phyloP scores from a whole-genome alignment of 2,888 invertebrate genomes.

The Cataglyphis livida region DNA sequence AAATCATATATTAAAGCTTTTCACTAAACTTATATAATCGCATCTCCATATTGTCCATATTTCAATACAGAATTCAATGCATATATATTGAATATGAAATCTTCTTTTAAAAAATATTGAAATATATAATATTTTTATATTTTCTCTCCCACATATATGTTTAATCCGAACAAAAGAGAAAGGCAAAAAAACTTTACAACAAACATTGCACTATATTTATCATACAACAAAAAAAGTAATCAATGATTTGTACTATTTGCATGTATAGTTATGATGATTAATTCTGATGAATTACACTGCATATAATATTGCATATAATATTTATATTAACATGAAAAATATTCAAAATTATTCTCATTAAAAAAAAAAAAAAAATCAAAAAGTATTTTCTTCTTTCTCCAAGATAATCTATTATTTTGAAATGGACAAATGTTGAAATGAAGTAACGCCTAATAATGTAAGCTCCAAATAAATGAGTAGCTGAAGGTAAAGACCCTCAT shows the following conservation, averaged over 20 bases:
- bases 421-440: conserved; percentile 79
- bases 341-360: conserved; percentile 3
- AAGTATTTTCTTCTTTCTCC: conserved; percentile 58
- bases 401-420: conserved; percentile 77
- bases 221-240: background rate
- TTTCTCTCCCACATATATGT: background rate
- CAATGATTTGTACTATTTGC: background rate
- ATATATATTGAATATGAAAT: background rate
- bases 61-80: conserved; percentile 7
- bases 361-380: conserved; percentile 33
- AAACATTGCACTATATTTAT: background rate
- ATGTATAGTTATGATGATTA: background rate
- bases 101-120: background rate
- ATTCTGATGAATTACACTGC: background rate
- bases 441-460: conserved; percentile 81
- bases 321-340: background rate
- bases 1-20: conserved; percentile 28
- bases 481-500: conserved; percentile 66
- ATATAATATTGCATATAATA: background rate
- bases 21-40: conserved; percentile 35
- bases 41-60: conserved; percentile 1
- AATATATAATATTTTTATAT: background rate
- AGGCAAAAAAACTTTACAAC: background rate
- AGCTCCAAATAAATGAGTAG: conserved; percentile 79
- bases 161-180: background rate